Base-by-base conservation (phyloP, 1,140 invertebrate species). In the Diorhabda sublineata region DNA sequence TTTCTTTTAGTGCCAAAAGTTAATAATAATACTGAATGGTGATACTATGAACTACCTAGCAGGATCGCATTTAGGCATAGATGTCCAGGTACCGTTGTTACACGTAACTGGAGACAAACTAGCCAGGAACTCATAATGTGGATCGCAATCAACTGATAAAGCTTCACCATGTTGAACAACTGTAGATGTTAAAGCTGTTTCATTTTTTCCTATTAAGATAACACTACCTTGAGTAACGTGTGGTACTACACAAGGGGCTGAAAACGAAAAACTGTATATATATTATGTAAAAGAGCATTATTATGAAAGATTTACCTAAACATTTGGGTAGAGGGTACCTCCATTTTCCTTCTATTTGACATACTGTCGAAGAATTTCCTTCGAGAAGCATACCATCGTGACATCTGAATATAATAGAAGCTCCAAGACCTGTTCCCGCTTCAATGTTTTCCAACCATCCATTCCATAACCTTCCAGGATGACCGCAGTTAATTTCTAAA, bases 371-470 rank as follows among this genome's bases (percentile, higher is more conserved):
- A 2, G 91, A 88, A 76, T 93, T 89, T 0, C 94, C 97, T 67
- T 92, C 90, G 79, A 98, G 90, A 71, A 90, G 90, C 92, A 97
- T 98, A 69, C 92, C 91, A 67, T 96, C 93, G 76, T 93, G 91
- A 80, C 97, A 99, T 26, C 95, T 88, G 82, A 97, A 98, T 75
- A 97, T 95, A 67, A 98, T 90, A 56, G 92, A 95, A 0, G 94
- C 91, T 0, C 95, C 96, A 42, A 97, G 85, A 0, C 90, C 92
- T 4, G 95, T 97, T 41, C 94, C 94, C 8, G 88, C 87, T 73
- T 94, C 92, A 63, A 93, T 92, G 75, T 96, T 96, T 81, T 98
- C 95, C 67, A 98, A 86, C 91, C 95, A 98, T 5, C 97, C 97
- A 79, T 98, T 98, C 85, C 92, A 94, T 2, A 98, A 84, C 41